Percentiles rank a stretch among this genome's conserved stretches.
These are phyloP conservation scores for Brevimyrus niger DNA, from an alignment of 2,113 vertebrate species.

Conservation along the genomic window DNA sequence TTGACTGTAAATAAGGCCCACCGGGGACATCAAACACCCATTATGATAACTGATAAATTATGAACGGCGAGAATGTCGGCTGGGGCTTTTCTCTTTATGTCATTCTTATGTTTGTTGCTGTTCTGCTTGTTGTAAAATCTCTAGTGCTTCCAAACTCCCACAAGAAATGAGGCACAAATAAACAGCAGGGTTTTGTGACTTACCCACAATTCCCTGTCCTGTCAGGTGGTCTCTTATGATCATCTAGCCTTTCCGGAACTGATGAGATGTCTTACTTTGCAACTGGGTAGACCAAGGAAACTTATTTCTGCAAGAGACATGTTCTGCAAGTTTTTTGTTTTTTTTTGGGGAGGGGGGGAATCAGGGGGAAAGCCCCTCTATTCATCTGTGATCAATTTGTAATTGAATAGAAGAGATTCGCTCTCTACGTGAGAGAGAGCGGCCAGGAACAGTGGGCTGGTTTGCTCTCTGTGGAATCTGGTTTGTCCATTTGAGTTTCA, in stretches of 20 bases:
- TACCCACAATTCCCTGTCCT: neutral
- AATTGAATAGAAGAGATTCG: neutral
- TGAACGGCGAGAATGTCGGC: neutral
- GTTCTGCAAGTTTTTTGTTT: neutral
- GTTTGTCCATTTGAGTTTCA: neutral
- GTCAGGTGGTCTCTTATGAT: neutral
- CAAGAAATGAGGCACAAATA: neutral
- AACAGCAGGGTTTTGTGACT: neutral
- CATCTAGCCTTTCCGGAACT: neutral
- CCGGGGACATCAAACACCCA: neutral
- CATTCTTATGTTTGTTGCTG: neutral
- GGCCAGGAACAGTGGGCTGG: neutral
- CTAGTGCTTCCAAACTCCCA: constrained; percentile 3
- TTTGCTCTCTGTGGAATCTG: neutral
- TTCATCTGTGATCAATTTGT: neutral
- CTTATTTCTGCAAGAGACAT: neutral
- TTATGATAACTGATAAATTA: constrained; percentile 5
- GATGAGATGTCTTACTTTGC: neutral
- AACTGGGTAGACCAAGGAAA: neutral
- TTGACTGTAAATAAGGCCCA: neutral
- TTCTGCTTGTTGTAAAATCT: neutral
- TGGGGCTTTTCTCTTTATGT: neutral
- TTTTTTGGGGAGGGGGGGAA: neutral
- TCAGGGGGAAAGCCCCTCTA: neutral
- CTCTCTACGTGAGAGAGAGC: neutral